Evolutionary conservation across 2,113 vertebrate genomes (phyloP).

Genomic region (Scartelaos histophorus): DNA sequence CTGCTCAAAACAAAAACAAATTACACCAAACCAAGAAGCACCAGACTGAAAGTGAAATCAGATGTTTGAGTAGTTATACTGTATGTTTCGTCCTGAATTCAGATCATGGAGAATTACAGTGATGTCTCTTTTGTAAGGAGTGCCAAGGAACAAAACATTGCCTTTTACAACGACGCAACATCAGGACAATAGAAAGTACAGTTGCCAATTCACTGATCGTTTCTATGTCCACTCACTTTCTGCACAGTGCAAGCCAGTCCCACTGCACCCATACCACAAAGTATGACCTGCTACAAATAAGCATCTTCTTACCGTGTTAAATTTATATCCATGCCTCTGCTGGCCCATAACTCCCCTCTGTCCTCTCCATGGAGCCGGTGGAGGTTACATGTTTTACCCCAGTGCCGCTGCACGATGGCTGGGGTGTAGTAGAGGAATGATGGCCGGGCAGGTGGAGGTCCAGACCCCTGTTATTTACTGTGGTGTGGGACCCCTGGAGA

Average conservation of each 20-base stretch:
- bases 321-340: slow-evolving; percentile 42
- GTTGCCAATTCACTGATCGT: background rate
- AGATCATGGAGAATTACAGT: too few relatives aligned
- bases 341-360: slow-evolving; percentile 51
- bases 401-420: slow-evolving; percentile 60
- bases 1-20: too few relatives aligned
- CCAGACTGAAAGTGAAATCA: too few relatives aligned
- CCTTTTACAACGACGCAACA: background rate
- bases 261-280: background rate
- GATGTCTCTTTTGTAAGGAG: background rate
- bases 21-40: too few relatives aligned
- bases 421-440: slow-evolving; percentile 68
- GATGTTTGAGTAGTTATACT: too few relatives aligned
- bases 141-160: too few relatives aligned
- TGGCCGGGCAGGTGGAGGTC: slow-evolving; percentile 50
- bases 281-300: slow-evolving; percentile 30
- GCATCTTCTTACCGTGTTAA: slow-evolving; percentile 39
- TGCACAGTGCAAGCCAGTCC: background rate
- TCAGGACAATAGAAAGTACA: background rate
- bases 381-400: slow-evolving; percentile 61
- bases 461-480: slow-evolving; percentile 70
- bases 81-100: too few relatives aligned
- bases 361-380: slow-evolving; percentile 44
- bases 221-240: background rate
- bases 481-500: slow-evolving; percentile 59